Evolutionary conservation across 2,888 invertebrate species (phyloP).

Genomic region (Sisyra terminalis): DNA sequence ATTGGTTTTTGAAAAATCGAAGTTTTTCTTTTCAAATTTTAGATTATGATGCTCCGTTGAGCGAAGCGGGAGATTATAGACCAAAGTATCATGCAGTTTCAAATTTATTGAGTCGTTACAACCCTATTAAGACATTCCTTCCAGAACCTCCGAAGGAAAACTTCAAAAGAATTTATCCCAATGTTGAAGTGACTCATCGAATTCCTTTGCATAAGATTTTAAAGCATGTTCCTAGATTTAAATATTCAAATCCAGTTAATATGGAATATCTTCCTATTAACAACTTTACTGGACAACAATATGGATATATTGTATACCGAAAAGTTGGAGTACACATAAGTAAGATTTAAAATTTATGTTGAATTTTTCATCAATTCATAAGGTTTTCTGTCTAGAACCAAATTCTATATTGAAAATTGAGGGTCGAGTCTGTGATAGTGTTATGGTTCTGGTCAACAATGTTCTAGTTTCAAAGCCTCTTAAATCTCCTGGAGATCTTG

Average conservation of each 20-base stretch:
- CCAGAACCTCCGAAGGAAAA: conserved; percentile 22
- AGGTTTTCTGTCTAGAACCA: conserved; percentile 9
- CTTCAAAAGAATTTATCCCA: conserved; percentile 20
- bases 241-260: conserved; percentile 12
- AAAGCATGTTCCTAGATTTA: conserved; percentile 1
- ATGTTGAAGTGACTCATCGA: conserved; percentile 14
- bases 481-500: conserved; percentile 17
- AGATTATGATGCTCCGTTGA: conserved; percentile 82
- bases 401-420: conserved; percentile 21
- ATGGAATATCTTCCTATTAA: conserved; percentile 25
- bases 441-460: conserved; percentile 31
- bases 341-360: not conserved
- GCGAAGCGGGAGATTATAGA: conserved; percentile 79
- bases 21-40: not conserved
- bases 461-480: conserved; percentile 23
- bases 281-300: conserved; percentile 32
- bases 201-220: not conserved
- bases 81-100: conserved; percentile 60
- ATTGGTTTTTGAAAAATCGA: too few relatives aligned
- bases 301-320: conserved; percentile 36
- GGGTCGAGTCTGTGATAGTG: conserved; percentile 31
- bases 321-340: conserved; percentile 19
- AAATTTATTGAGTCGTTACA: conserved; percentile 25
- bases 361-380: too few relatives aligned
- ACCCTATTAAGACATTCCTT: conserved; percentile 17